Conservation (phyloP, 2,888 invertebrate species). For the Hirudinaria manillensis region DNA sequence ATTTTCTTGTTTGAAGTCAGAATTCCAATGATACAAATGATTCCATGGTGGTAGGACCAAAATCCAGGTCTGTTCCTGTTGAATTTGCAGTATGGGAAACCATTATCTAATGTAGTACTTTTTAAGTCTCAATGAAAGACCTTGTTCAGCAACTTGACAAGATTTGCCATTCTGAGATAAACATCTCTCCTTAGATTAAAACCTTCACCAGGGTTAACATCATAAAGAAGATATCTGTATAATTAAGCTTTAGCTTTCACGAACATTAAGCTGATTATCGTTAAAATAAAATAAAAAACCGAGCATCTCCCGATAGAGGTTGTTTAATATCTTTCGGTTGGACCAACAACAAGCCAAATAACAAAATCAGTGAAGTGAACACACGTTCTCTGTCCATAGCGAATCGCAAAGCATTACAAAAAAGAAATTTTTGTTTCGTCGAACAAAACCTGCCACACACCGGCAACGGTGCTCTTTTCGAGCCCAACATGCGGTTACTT, state of each 20-base stretch:
- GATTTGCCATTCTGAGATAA: constrained; percentile 81
- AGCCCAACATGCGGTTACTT: too few relatives aligned
- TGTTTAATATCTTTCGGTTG: too few relatives aligned
- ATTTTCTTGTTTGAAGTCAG: constrained; percentile 57
- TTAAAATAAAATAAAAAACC: neutral
- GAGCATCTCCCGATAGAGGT: too few relatives aligned
- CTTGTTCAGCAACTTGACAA: constrained; percentile 65
- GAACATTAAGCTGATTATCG: neutral
- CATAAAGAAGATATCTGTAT: constrained; percentile 73
- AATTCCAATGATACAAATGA: constrained; percentile 78
- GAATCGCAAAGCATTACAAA: too few relatives aligned
- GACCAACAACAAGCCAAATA: too few relatives aligned
- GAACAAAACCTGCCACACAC: too few relatives aligned
- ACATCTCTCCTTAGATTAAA: constrained; percentile 94
- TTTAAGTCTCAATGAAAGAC: constrained; percentile 34
- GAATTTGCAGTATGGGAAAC: neutral
- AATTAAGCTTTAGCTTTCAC: neutral
- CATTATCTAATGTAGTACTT: neutral
- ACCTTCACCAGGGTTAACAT: constrained; percentile 89
- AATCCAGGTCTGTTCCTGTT: constrained; percentile 51
- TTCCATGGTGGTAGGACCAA: constrained; percentile 85
- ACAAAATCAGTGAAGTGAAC: too few relatives aligned
- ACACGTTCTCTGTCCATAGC: too few relatives aligned
- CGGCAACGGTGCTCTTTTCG: too few relatives aligned
- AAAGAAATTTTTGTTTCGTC: too few relatives aligned